Evolutionary conservation across 2,888 invertebrate species (phyloP), one percentile per base, ranked within the genome.

Genomic region (Tetheella fluctuosa): DNA sequence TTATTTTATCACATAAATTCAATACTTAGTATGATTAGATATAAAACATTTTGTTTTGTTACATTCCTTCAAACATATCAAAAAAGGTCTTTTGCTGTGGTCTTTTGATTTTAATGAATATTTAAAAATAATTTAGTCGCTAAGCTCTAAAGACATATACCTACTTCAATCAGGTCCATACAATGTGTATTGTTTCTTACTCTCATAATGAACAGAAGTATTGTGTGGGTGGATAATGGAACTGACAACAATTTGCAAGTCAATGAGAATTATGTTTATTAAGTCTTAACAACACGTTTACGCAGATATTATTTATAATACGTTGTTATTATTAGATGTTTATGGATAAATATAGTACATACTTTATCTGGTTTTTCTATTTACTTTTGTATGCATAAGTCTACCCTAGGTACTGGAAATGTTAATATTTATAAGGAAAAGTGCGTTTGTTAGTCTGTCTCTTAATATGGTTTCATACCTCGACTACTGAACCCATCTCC

Each of bases 201-300:
- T 62, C 63, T 64, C 64, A 62, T 61, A 66, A 64, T 63, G 64
- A 66, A 69, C 68, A 71, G 71, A 72, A 61, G 68, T 59, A 67
- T 74, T 70, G 68, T 65, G 59, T 59, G 62, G 25, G 30, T 30
- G 10, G 52, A 70, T 77, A 76, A 74, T 68, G 5, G n/a, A 39
- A 65, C 61, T 67, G 62, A 20, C 63, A 67, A 69, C 67, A 72
- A 78, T 77, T 74, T 72, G 69, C 71, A 78, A 70, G 71, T 73
- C 78, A 76, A 76, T 68, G 68, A 74, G 68, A 65, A 20, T 20
- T 20, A 20, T 48, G 5, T 1, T 48, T n/a, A 10, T 48, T 20
- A 7, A 10, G n/a, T 42, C 12, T 15, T 39, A 39, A 39, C n/a
- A n/a, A n/a, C 39, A 15, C 4, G 39, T 39, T 39, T 39, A 39